A percentile compares a stretch with the other conserved stretches of the same genome.
These are phyloP conservation scores for Polydesmus complanatus DNA, from an alignment of 2,888 invertebrate species.

Conservation along the genomic window DNA sequence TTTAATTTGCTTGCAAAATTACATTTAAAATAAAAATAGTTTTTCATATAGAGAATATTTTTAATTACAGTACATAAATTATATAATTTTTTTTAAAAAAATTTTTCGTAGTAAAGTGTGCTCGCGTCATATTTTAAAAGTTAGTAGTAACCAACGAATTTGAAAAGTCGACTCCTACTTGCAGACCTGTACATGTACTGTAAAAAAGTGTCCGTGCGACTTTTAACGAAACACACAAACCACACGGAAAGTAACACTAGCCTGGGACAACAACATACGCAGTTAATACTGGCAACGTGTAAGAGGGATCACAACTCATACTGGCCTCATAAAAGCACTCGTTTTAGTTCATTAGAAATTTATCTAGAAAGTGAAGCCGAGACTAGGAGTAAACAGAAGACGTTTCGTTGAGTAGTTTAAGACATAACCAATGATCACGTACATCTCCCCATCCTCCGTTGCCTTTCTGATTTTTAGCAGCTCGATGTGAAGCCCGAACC, in stretches of 20 bases:
- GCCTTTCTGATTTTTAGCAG: slow-evolving; percentile 59
- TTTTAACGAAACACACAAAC: too few species aligned
- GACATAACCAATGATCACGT: slow-evolving; percentile 71
- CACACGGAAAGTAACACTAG: background rate
- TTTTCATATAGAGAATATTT: too few species aligned
- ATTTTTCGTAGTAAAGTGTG: too few species aligned
- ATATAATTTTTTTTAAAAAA: too few species aligned
- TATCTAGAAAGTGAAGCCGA: background rate
- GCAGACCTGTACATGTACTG: too few species aligned
- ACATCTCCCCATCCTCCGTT: slow-evolving; percentile 97
- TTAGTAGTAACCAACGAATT: too few species aligned
- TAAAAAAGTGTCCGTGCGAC: too few species aligned
- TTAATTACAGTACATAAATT: too few species aligned
- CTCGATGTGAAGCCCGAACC: slow-evolving; percentile 40
- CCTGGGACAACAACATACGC: background rate
- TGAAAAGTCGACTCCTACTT: too few species aligned
- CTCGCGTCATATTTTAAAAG: too few species aligned
- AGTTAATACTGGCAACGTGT: background rate
- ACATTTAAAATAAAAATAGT: too few species aligned
- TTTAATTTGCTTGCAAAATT: too few species aligned
- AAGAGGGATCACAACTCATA: background rate
- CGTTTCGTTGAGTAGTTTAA: slow-evolving; percentile 45
- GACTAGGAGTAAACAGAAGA: background rate
- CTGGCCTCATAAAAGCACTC: background rate
- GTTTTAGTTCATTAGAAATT: background rate